phyloP scores from a whole-genome alignment of 2,797 vertebrate genomes.

The Alca torda region DNA sequence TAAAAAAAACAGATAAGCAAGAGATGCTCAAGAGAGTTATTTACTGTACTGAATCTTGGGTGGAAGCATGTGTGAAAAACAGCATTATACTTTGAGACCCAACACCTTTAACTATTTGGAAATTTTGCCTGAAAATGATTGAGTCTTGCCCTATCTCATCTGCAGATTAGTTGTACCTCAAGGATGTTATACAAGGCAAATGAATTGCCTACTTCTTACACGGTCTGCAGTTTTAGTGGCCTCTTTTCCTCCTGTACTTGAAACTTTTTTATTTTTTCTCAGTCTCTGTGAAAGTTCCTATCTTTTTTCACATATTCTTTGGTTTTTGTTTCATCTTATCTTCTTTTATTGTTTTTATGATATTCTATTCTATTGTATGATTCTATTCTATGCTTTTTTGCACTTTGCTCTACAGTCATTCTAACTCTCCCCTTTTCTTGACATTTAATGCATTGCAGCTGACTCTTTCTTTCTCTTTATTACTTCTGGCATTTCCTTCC shows the following conservation, averaged over 20 bases:
- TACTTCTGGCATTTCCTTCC: neutral
- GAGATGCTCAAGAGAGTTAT: neutral
- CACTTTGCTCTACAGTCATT: neutral
- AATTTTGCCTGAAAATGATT: neutral
- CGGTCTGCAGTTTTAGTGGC: neutral
- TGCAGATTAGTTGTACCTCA: slow-evolving; percentile 27
- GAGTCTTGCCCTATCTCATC: neutral
- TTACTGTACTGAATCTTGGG: neutral
- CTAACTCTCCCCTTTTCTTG: neutral
- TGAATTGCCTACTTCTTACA: neutral
- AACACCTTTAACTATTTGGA: neutral
- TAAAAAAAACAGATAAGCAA: neutral
- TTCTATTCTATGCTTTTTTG: neutral
- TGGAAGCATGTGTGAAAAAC: neutral
- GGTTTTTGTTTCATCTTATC: neutral
- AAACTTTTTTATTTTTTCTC: neutral
- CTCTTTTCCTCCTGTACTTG: neutral
- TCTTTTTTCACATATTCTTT: neutral
- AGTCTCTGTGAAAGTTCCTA: neutral
- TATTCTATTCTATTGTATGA: neutral
- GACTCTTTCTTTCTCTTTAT: neutral
- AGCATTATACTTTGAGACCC: neutral
- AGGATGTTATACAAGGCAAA: slow-evolving; percentile 7
- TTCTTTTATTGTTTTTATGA: neutral
- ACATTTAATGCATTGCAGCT: neutral